Percentiles rank a stretch among this genome's conserved stretches.
Conservation (phyloP, 2,797 vertebrate genomes). For the Meriones psammophilus region DNA sequence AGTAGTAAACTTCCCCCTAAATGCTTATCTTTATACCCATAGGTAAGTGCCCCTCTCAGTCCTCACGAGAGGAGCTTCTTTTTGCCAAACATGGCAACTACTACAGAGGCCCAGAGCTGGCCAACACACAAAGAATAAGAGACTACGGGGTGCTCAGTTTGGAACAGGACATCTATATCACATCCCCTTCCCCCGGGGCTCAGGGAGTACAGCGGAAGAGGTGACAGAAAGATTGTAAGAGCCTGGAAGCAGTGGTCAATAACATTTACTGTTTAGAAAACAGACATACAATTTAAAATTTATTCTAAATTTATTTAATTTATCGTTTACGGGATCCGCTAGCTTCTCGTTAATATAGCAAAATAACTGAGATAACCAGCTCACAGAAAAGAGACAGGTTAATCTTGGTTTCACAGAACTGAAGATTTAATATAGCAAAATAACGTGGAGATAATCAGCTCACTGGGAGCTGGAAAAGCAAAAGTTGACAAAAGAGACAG, state of each 20-base stretch:
- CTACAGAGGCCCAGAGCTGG: neutral
- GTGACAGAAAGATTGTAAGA: neutral
- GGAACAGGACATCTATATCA: neutral
- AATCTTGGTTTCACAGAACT: neutral
- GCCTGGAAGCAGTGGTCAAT: neutral
- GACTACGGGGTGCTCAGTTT: neutral
- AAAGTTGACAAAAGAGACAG: neutral
- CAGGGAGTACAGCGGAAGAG: neutral
- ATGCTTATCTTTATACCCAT: neutral
- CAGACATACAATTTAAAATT: neutral
- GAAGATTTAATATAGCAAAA: too few species aligned
- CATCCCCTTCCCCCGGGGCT: neutral
- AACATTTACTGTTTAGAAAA: neutral
- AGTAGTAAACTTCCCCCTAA: neutral
- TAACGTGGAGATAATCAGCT: too few species aligned
- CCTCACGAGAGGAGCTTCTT: neutral
- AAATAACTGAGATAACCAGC: neutral
- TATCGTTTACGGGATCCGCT: neutral
- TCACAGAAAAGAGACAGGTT: neutral
- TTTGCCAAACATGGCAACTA: neutral
- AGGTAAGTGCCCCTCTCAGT: neutral
- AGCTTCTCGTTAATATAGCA: neutral
- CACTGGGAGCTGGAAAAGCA: neutral
- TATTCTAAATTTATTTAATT: neutral
- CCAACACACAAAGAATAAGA: neutral